A percentile compares a stretch with the other conserved stretches of the same genome.
Evolutionary conservation across 2,113 vertebrate genomes (phyloP).

Genomic region (Porphyrio hochstetteri): DNA sequence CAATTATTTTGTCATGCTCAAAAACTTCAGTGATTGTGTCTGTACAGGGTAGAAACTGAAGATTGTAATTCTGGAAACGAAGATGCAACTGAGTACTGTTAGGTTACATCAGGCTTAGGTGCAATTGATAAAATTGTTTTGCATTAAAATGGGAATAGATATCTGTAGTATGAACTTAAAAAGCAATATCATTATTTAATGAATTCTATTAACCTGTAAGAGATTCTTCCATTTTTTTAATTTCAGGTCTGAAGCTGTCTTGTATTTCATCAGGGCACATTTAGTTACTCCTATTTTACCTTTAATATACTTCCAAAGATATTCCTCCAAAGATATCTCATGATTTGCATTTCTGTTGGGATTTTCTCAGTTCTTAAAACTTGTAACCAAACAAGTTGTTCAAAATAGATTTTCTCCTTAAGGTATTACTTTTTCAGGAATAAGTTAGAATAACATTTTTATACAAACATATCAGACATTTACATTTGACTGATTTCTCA

Average conservation of each 20-base stretch:
- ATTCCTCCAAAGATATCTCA: background rate
- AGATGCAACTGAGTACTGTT: accelerated
- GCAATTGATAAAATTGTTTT: background rate
- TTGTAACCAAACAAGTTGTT: background rate
- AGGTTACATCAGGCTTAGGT: background rate
- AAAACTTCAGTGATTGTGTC: background rate
- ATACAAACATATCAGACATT: background rate
- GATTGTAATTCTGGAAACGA: background rate
- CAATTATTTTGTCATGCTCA: background rate
- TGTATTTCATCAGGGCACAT: background rate
- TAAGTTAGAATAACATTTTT: background rate
- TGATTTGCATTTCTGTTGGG: background rate
- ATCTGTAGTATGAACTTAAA: background rate
- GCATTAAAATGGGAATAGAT: background rate
- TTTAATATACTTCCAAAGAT: constrained; percentile 20
- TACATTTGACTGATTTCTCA: background rate
- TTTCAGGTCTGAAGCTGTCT: background rate
- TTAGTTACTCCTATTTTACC: constrained; percentile 54
- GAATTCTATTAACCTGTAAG: background rate
- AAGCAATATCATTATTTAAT: background rate
- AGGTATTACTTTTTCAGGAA: background rate
- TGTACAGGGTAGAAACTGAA: background rate
- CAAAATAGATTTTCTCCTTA: background rate
- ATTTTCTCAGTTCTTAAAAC: background rate
- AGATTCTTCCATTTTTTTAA: background rate